Evolutionary conservation across 2,113 vertebrate species (phyloP).

Genomic region (Protobothrops flavoviridis): DNA sequence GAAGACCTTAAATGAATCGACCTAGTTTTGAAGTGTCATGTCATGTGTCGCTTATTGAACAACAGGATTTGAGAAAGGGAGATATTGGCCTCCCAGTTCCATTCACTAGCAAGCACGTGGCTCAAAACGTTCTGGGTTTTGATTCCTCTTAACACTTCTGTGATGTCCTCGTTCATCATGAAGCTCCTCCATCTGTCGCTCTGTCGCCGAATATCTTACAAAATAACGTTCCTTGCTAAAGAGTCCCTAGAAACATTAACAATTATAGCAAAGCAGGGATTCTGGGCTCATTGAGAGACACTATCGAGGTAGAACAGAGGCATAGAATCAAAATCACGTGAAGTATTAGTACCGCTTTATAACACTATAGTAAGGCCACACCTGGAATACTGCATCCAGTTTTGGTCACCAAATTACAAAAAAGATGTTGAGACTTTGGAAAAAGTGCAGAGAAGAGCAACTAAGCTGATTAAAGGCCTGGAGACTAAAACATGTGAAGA

Average conservation of each 20-base stretch:
- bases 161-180: slow-evolving; percentile 37
- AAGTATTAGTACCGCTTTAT: no score
- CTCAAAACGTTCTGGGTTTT: slow-evolving; percentile 24
- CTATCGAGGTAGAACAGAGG: no score
- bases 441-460: no score
- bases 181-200: slow-evolving; percentile 68
- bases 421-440: no score
- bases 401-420: no score
- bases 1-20: slow-evolving; percentile 54
- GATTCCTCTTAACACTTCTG: slow-evolving; percentile 52
- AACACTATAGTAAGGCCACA: background rate
- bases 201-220: slow-evolving; percentile 49
- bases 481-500: no score
- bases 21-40: slow-evolving; percentile 41
- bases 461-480: no score
- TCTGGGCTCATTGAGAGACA: slow-evolving; percentile 18
- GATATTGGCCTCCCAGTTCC: slow-evolving; percentile 10
- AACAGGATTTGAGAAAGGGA: slow-evolving; percentile 24
- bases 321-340: no score
- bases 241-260: slow-evolving; percentile 52
- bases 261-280: slow-evolving; percentile 10
- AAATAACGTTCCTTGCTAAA: slow-evolving; percentile 49
- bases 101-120: slow-evolving; percentile 33
- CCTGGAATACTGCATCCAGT: no score
- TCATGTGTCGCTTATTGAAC: slow-evolving; percentile 50